Base-by-base conservation (phyloP, 2,113 vertebrate species). In the Eolophus roseicapilla region DNA sequence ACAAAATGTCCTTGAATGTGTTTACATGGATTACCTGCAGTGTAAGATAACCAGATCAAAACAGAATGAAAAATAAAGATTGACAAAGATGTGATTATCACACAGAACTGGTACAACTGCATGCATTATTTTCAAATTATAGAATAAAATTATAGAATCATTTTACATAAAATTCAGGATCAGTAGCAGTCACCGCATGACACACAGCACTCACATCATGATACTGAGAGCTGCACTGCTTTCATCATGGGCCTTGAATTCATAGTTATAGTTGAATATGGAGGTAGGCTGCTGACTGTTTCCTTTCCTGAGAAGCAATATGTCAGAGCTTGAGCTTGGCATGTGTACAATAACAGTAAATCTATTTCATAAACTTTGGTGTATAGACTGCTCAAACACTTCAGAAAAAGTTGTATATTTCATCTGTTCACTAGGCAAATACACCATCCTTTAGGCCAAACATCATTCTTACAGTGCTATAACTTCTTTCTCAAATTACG, bases 261-360 rank as follows among this genome's bases (percentile, higher is more conserved):
- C 3, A 2, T 3, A 82, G 62, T 11, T 25, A 12, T 7, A 62
- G 20, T 0, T 55, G 69, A 53, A 75, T 65, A 41, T 5, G 9
- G 27, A 82, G 13, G 69, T 11, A 43, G 46, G 59, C 39, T 19
- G 14, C n/a, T 53, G 8, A 19, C 35, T 35, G 10, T 27, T 44
- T 57, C 27, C 8, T 62, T 74, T 87, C 39, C 75, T 46, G 39
- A 50, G 35, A 70, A 75, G 24, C 20, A 49, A 9, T 18, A 39
- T 41, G 10, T 62, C 39, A 64, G 46, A 83, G 7, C 8, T n/a
- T 11, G 29, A 84, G 3, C 49, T 59, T 37, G n/a, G 18, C 46
- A 49, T 0, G 1, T 29, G 4, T 6, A 59, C 9, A n/a, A 37
- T 49, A 63, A 31, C 0, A 9, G n/a, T 3, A 70, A 57, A 53